phyloP scores from a whole-genome alignment of 1,140 invertebrate genomes.

The Potamilus streckersoni region DNA sequence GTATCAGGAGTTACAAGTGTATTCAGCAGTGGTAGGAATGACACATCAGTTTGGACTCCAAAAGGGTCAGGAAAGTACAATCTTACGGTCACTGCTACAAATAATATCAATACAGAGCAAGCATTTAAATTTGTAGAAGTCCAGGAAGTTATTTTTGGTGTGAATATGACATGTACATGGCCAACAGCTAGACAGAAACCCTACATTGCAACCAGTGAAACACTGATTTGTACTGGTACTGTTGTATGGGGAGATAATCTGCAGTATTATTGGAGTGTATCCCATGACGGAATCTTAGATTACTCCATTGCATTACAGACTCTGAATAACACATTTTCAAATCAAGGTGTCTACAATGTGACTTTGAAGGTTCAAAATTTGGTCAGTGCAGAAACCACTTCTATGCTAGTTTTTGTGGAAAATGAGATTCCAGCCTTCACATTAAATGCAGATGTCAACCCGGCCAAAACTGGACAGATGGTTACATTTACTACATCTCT shows the following conservation, averaged over 20 bases:
- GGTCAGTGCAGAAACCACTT: slow-evolving; percentile 9
- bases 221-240: slow-evolving; percentile 24
- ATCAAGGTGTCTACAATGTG: slow-evolving; percentile 19
- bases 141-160: slow-evolving; percentile 35
- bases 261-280: slow-evolving; percentile 21
- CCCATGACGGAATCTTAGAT: slow-evolving; percentile 5
- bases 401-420: slow-evolving; percentile 17
- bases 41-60: slow-evolving; percentile 17
- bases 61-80: slow-evolving; percentile 21
- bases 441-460: slow-evolving; percentile 27
- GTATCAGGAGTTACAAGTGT: not conserved
- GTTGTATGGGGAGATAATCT: slow-evolving; percentile 24
- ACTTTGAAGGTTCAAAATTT: slow-evolving; percentile 15
- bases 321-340: slow-evolving; percentile 11
- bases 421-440: slow-evolving; percentile 24
- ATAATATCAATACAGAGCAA: slow-evolving; percentile 35
- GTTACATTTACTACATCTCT: slow-evolving; percentile 26
- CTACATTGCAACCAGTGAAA: slow-evolving; percentile 18
- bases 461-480: slow-evolving; percentile 14
- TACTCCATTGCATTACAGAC: slow-evolving; percentile 4
- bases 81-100: slow-evolving; percentile 38
- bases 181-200: slow-evolving; percentile 12
- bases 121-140: slow-evolving; percentile 30
- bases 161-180: slow-evolving; percentile 19
- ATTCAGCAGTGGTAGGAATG: slow-evolving; percentile 1